Conservation (phyloP, 2,113 vertebrate genomes). For the Epinephelus lanceolatus region DNA sequence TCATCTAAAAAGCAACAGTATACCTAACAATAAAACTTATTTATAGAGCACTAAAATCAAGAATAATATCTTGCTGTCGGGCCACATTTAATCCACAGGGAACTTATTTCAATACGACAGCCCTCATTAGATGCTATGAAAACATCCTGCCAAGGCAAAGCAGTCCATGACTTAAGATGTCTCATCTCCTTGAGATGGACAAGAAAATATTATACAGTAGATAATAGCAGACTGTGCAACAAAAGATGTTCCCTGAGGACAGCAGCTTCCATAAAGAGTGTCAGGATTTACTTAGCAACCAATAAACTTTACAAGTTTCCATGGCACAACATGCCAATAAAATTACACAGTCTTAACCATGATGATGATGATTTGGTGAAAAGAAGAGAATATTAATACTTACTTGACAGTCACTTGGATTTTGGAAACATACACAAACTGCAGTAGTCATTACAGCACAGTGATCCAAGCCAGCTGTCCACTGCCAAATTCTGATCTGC, state of each 20-base stretch:
- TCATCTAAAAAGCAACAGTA: too few relatives aligned
- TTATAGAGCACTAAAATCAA: too few relatives aligned
- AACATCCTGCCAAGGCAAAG: not conserved
- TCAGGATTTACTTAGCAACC: too few relatives aligned
- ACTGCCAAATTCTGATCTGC: slow-evolving; percentile 9
- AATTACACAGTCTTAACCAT: not conserved
- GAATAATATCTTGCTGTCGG: too few relatives aligned
- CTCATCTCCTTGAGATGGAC: too few relatives aligned
- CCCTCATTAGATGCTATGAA: not conserved
- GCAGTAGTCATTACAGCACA: not conserved
- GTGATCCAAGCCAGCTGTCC: slow-evolving; percentile 21
- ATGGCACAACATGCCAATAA: not conserved
- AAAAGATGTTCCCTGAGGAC: not conserved
- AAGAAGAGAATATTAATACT: not conserved
- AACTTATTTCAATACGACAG: too few relatives aligned
- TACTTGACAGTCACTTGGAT: not conserved
- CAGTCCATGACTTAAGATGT: not conserved
- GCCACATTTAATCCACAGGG: too few relatives aligned
- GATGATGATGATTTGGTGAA: not conserved
- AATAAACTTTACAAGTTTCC: too few relatives aligned
- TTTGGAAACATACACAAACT: not conserved
- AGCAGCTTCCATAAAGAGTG: not conserved
- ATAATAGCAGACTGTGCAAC: not conserved
- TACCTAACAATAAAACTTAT: too few relatives aligned
- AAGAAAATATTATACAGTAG: too few relatives aligned